phyloP scores from a whole-genome alignment of 2,797 vertebrate genomes.

The Dendrocincla tyrannina region DNA sequence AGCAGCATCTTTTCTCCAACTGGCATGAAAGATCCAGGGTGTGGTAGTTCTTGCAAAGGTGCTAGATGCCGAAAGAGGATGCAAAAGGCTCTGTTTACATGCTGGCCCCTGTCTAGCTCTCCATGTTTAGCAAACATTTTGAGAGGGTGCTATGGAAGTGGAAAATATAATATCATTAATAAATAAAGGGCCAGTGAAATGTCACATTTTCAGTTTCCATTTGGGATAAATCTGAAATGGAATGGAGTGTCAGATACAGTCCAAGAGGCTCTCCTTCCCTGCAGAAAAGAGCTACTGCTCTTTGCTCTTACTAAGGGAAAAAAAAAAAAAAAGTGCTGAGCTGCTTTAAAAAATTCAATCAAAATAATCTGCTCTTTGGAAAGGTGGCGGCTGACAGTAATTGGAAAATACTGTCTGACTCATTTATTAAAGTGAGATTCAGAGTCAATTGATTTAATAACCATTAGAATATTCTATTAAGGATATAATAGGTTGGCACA shows the following conservation, averaged over 20 bases:
- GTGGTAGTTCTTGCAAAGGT: slow-evolving; percentile 16
- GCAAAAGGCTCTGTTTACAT: slow-evolving; percentile 12
- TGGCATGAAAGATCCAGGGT: not conserved
- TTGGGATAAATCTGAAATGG: slow-evolving; percentile 48
- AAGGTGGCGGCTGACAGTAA: slow-evolving; percentile 80
- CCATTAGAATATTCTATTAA: slow-evolving; percentile 83
- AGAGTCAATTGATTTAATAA: slow-evolving; percentile 81
- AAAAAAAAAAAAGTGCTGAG: slow-evolving; percentile 55
- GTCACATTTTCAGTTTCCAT: slow-evolving; percentile 45
- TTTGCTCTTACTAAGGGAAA: not conserved
- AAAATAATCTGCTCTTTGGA: slow-evolving; percentile 76
- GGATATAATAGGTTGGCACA: slow-evolving; percentile 74
- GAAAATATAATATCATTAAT: slow-evolving; percentile 47
- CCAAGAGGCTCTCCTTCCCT: slow-evolving; percentile 11
- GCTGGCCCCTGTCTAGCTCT: not conserved
- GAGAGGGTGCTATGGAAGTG: slow-evolving; percentile 26
- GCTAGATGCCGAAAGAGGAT: not conserved
- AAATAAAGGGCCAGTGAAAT: slow-evolving; percentile 43
- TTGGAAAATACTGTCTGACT: slow-evolving; percentile 80
- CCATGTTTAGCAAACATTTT: slow-evolving; percentile 7
- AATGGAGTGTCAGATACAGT: slow-evolving; percentile 20
- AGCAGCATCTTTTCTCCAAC: not conserved
- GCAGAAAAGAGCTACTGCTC: slow-evolving; percentile 39
- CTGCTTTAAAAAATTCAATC: slow-evolving; percentile 76
- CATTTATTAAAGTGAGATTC: slow-evolving; percentile 82